Base-by-base conservation (phyloP, 2,888 invertebrate species). In the Deilephila elpenor region DNA sequence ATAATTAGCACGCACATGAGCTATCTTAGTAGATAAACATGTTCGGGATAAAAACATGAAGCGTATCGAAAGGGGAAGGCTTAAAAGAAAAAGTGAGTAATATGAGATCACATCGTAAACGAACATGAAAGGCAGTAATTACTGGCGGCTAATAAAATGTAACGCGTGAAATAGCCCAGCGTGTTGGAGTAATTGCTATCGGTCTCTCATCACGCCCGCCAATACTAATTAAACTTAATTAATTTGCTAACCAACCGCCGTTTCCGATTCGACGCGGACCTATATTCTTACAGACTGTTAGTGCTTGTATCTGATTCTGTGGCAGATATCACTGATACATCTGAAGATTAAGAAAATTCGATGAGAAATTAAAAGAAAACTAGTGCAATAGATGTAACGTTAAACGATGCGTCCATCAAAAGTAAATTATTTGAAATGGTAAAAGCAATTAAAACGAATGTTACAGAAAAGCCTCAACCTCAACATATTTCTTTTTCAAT, bases 151-250 rank as follows among this genome's bases (percentile, higher is more conserved):
- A 75, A 77, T 74, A 79, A 80, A 83, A 81, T 82, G 82, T 82
- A 74, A 72, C 75, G 82, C 82, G 80, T 84, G 83, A 84, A 85
- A 85, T 82, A 73, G 76, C 79, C 80, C 81, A 79, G 78, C 82
- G 83, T 79, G 77, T 80, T 77, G 78, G 79, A 83, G 32, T 89
- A 89, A 91, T 88, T 85, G 82, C 84, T 85, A 89, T 87, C 83
- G 76, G 74, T 75, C 79, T 81, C 76, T 77, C 79, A 82, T 81
- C 82, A 80, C 78, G 79, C 79, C 78, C 79, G 82, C 82, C 84
- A 86, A 86, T 83, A 81, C 83, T 84, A 85, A 85, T 88, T 87
- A 88, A 87, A 88, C 86, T 83, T 86, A 87, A 89, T 87, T 87
- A 88, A 86, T 81, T 83, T 77, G 75, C 74, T 78, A 78, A 77